Evolutionary conservation across 1,140 invertebrate species (phyloP), one percentile per base, ranked within the genome.

Genomic region (Oreohelix idahoensis): DNA sequence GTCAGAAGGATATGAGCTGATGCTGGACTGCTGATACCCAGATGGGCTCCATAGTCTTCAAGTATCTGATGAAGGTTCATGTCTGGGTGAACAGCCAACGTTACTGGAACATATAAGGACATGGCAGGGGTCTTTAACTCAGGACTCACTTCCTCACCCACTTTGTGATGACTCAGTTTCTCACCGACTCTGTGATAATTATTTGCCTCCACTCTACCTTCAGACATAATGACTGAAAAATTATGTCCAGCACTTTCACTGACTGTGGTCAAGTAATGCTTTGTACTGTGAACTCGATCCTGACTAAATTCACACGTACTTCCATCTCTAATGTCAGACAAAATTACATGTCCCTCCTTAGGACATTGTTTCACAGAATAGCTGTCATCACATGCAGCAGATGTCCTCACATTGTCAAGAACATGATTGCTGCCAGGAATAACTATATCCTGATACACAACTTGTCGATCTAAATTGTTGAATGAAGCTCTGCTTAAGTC

Each of bases 31-130:
- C 42, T 23, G 20, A 74, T 35, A 29, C 58, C 51, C 10, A 86
- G 38, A 5, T 51, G n/a, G 17, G 42, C 26, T 5, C 76, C 42
- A 1, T 77, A 29, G 0, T 66, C 42, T 0, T 42, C 15, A 0
- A 84, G 49, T 23, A 85, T 32, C 29, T 85, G 36, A 20, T 35
- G 20, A 4, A 87, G 76, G 17, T 82, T 76, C n/a, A 81, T 85
- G 66, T 83, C 49, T 63, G 73, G 53, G 35, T 69, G 53, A 32
- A 87, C 80, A 73, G 63, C 83, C 49, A 81, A 66, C 23, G 86
- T 87, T 13, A 87, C 20, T 29, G 86, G 84, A 5, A 83, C 69
- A 74, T 78, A 85, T 4, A 73, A 58, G 32, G 32, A 71, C 29
- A 71, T 71, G 32, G 5, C 32, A 45, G 42, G 42, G 15, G 42